phyloP scores from a whole-genome alignment of 1,140 invertebrate species.

The Globodera rostochiensis region DNA sequence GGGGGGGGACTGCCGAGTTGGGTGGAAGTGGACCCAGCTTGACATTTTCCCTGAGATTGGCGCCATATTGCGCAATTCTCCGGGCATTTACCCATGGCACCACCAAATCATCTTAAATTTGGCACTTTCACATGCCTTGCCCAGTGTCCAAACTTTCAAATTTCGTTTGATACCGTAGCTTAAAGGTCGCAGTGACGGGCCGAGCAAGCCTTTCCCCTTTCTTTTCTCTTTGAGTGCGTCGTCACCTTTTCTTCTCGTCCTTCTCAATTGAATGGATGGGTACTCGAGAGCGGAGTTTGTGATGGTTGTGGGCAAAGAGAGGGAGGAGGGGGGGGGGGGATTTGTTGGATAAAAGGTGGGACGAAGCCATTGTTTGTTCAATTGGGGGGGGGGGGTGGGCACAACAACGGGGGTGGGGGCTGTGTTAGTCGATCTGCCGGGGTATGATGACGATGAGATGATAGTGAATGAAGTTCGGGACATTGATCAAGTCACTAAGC shows the following conservation, averaged over 20 bases:
- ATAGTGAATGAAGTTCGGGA: too few relatives aligned
- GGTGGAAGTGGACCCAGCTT: neutral
- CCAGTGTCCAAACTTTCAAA: neutral
- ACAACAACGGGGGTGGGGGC: neutral
- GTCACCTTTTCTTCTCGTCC: slow-evolving; percentile 9
- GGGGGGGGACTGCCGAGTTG: neutral
- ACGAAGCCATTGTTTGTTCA: neutral
- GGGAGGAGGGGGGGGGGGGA: too few relatives aligned
- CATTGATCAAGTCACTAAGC: too few relatives aligned
- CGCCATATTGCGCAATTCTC: slow-evolving; percentile 14
- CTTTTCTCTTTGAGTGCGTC: slow-evolving; percentile 4
- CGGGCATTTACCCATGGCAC: neutral
- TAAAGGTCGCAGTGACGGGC: neutral
- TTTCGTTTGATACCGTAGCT: neutral
- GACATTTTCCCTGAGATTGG: slow-evolving; percentile 11
- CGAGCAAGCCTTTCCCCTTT: neutral
- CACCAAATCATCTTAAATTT: neutral
- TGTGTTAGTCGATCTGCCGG: neutral
- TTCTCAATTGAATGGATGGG: neutral
- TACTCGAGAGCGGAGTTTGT: neutral
- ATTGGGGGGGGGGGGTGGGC: neutral
- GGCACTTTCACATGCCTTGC: neutral
- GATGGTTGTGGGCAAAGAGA: neutral
- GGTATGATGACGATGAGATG: neutral
- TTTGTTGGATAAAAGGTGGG: neutral